phyloP scores from a whole-genome alignment of 1,140 invertebrate species.

The Ctenoplectra terminalis region DNA sequence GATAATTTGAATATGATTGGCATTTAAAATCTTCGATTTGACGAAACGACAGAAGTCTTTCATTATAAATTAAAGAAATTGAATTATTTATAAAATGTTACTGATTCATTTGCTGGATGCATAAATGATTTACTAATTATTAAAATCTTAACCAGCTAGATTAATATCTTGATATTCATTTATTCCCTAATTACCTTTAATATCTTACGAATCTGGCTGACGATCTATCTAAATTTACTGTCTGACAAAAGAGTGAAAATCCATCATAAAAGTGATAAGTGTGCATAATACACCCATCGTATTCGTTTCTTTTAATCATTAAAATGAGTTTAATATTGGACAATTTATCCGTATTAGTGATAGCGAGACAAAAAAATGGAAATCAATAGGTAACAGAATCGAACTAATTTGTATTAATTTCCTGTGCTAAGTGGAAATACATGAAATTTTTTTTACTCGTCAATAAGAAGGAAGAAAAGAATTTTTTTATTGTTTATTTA shows the following conservation, averaged over 20 bases:
- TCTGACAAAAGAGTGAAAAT: background rate
- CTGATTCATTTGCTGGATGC: background rate
- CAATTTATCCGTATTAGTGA: background rate
- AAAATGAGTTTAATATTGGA: constrained; percentile 8
- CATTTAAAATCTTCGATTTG: too few relatives aligned
- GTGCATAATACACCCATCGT: constrained; percentile 1
- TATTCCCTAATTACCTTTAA: constrained; percentile 11
- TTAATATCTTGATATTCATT: constrained; percentile 38
- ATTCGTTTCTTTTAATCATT: background rate
- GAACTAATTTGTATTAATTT: too few relatives aligned
- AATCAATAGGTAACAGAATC: constrained; percentile 2
- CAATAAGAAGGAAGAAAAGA: too few relatives aligned
- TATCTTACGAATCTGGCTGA: background rate
- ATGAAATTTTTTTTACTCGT: background rate
- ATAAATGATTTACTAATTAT: constrained; percentile 9
- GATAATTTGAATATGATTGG: too few relatives aligned
- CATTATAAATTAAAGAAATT: too few relatives aligned
- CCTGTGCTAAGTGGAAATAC: background rate
- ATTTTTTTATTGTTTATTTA: too few relatives aligned
- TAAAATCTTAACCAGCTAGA: constrained; percentile 1
- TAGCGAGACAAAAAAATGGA: background rate
- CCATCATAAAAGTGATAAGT: constrained; percentile 2
- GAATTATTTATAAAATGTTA: too few relatives aligned
- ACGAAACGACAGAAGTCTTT: too few relatives aligned
- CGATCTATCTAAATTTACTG: constrained; percentile 1